Base-by-base conservation (phyloP, 2,888 invertebrate genomes). In the Morinoia aosen region DNA sequence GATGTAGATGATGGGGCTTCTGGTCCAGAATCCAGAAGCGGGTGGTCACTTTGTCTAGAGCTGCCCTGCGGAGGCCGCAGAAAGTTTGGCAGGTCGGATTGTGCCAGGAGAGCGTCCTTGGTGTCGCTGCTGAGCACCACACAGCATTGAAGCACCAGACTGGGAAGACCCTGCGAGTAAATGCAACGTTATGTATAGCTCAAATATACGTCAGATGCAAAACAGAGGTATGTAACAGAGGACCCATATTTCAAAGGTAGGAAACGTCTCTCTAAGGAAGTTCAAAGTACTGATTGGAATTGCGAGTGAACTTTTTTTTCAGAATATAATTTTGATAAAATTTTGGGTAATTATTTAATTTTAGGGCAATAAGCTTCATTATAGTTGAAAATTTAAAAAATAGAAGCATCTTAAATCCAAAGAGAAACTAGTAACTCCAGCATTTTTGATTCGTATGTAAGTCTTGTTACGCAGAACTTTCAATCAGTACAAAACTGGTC, bases 71-170 rank as follows among this genome's bases (percentile, higher is more conserved):
- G 33, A 57, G 93, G 48, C 93, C 25, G 93, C 57, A 93, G 93
- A 33, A 93, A 93, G 33, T 25, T 56, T 7, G 56, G 93, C 25
- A 93, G 25, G 93, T 57, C 93, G 11, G 93, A 93, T 57, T 58
- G 93, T 7, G 57, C 93, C 93, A 93, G 93, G 5, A 93, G 93
- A 93, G 93, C 57, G 57, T 56, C 57, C n/a, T 33, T 56, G 8
- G 56, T 25, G 93, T 93, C 93, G 33, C 93, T 48, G 93, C 57
- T 33, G 93, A 93, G 93, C 93, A 93, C 57, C 93, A 93, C 93
- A 33, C 93, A 57, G 93, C 93, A 93, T 58, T 93, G 93, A 3
- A 93, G 93, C 19, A 39, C 40, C 16, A 93, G 93, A 7, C 57
- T n/a, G 14, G 11, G n/a, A 16, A 93, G 57, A 14, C 93, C 57